Evolutionary conservation across 2,797 vertebrate species (phyloP).

Genomic region (Hydrophis major): DNA sequence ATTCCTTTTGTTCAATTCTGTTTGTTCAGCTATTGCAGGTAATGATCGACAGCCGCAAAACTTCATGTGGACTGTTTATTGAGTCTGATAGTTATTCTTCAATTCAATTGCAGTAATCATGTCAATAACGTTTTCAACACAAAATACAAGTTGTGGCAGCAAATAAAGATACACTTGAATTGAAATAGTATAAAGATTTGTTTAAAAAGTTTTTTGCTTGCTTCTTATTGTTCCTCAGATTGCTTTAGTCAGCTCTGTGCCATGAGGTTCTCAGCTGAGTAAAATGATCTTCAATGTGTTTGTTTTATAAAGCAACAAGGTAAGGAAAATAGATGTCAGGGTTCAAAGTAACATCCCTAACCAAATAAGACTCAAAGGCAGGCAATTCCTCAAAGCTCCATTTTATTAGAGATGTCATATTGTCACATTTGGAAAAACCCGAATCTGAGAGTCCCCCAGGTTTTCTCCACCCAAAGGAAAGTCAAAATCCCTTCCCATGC

Average conservation of each 20-base stretch:
- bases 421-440: no score
- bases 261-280: conserved; percentile 7
- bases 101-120: background rate
- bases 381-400: no score
- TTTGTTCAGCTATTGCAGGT: background rate
- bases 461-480: no score
- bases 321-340: background rate
- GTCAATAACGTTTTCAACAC: background rate
- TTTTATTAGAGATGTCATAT: no score
- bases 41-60: background rate
- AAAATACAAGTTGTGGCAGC: conserved; percentile 15
- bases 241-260: background rate
- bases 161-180: conserved; percentile 9
- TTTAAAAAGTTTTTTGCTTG: conserved; percentile 6
- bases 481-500: no score
- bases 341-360: no score
- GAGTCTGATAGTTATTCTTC: background rate
- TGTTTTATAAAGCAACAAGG: conserved; percentile 13
- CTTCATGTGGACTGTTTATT: background rate
- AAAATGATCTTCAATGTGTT: background rate
- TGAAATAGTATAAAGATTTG: background rate
- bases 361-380: no score
- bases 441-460: no score
- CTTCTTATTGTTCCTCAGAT: background rate
- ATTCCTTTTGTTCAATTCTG: background rate